A percentile compares a stretch with the other conserved stretches of the same genome.
Conservation (phyloP, 2,797 vertebrate genomes). For the Lagorchestes hirsutus region DNA sequence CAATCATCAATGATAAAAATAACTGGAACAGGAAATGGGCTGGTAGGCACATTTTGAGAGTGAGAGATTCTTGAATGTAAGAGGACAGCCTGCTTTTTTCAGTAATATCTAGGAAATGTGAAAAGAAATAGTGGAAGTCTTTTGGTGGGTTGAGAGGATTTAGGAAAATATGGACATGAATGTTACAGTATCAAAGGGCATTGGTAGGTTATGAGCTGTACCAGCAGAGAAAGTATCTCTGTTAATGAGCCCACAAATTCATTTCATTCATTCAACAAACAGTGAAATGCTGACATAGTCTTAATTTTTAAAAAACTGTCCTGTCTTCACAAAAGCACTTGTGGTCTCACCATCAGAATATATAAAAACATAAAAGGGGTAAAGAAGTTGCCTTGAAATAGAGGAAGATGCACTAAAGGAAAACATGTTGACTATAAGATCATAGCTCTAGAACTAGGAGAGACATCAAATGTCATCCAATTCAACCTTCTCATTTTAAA, state of each 20-base stretch:
- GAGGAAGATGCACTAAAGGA: background rate
- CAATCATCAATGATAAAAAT: background rate
- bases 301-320: background rate
- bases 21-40: background rate
- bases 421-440: background rate
- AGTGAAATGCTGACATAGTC: background rate
- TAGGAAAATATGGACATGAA: background rate
- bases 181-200: background rate
- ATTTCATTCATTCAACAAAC: background rate
- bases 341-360: background rate
- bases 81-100: background rate
- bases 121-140: background rate
- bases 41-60: background rate
- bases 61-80: background rate
- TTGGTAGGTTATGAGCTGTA: background rate
- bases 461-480: background rate
- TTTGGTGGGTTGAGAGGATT: background rate
- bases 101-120: background rate
- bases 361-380: background rate
- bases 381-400: background rate
- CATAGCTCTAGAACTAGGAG: background rate
- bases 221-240: background rate
- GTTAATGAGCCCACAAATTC: background rate
- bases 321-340: background rate
- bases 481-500: constrained; percentile 2